Evolutionary conservation across 2,113 vertebrate species (phyloP), one percentile per base, ranked within the genome.

Genomic region (Notarius lentiginosus): DNA sequence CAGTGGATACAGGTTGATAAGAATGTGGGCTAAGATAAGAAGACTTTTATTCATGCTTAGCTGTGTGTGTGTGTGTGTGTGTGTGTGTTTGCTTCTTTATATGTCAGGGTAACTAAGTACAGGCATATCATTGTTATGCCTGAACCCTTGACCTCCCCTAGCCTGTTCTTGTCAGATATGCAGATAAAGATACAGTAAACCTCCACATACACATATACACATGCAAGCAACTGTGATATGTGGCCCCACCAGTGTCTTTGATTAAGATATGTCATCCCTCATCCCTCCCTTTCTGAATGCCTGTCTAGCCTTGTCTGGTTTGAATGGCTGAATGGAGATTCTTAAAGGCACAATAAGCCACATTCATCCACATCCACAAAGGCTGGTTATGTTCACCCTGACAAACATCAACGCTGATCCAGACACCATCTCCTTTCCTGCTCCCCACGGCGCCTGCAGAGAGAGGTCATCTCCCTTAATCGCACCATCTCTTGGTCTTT

Each of bases 361-460:
- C 89, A 87, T 87, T 89, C 84, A 89, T 87, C 80, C 86, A 85
- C 86, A 83, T 41, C 68, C 72, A 89, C 84, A 89, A 89, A 86
- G 89, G 56, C 84, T 83, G 80, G 79, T 85, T 87, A 89, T 89
- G 82, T 87, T 70, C 89, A 79, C 75, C 55, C 86, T 86, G 58
- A 87, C 79, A 89, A 87, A 89, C 88, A 85, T 87, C 86, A 87
- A 66, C n/a, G 47, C 79, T 87, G 72, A 85, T 83, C 83, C 55
- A 85, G 73, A 87, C 65, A 85, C 70, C 60, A 55, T 87, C 77
- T 82, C 53, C 79, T 61, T 30, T 58, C 58, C 68, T 84, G 76
- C 60, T 89, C 77, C 66, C 77, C 7, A 53, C n/a, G 79, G 65
- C 70, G 77, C 51, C 68, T 82, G 83, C 60, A 82, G 79, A 58